Evolutionary conservation across 1,140 invertebrate species (phyloP).

Genomic region (Anoplophora glabripennis): DNA sequence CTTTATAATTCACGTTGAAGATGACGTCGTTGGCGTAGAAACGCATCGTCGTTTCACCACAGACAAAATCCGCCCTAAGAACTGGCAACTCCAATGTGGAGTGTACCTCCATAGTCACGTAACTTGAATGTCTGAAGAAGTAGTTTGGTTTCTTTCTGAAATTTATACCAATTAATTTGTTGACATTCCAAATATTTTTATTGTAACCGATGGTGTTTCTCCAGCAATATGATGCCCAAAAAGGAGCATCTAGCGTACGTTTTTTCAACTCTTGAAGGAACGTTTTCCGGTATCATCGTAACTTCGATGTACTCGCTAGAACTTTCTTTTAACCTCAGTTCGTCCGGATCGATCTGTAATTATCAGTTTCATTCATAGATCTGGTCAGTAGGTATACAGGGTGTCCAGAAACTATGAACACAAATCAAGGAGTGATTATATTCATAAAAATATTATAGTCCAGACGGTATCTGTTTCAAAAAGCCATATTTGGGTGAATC

Average conservation of each 20-base stretch:
- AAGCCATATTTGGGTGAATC: too few species aligned
- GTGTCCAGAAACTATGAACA: too few species aligned
- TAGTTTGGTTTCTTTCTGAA: constrained; percentile 27
- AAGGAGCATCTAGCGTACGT: constrained; percentile 23
- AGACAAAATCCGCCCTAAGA: constrained; percentile 9
- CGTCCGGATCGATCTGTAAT: constrained; percentile 8
- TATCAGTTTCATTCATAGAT: too few species aligned
- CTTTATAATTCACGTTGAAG: constrained; percentile 10
- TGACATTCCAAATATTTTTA: background rate
- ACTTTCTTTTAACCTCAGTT: background rate
- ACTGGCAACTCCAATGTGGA: constrained; percentile 27
- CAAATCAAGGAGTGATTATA: too few species aligned
- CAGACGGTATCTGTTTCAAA: too few species aligned
- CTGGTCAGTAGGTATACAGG: too few species aligned
- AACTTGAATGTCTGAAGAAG: constrained; percentile 30
- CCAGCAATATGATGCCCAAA: constrained; percentile 23
- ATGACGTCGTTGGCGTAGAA: constrained; percentile 34
- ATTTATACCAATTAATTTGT: constrained; percentile 8
- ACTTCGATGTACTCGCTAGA: constrained; percentile 5
- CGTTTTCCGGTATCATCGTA: constrained; percentile 13
- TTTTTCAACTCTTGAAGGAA: constrained; percentile 3
- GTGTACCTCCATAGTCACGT: constrained; percentile 20
- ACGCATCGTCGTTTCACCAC: constrained; percentile 15
- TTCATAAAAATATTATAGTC: too few species aligned
- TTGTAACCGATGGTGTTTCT: constrained; percentile 1